Evolutionary conservation across 1,140 invertebrate genomes (phyloP), one percentile per base, ranked within the genome.

Genomic region (Hylaeus anthracinus): DNA sequence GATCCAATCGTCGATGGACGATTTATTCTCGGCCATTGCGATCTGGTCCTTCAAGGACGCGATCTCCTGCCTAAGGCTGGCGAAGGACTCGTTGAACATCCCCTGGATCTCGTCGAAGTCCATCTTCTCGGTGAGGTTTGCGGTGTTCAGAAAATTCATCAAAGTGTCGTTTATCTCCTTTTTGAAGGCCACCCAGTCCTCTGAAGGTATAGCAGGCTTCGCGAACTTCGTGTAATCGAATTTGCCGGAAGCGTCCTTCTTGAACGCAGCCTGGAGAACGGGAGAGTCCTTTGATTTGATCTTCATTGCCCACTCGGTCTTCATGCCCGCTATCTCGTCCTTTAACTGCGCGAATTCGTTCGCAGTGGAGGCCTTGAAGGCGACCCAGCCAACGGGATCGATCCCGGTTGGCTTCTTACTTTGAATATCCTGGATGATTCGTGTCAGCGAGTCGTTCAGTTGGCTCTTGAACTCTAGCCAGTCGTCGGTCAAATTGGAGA

Each of bases 171-270:
- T 87, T 9, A 89, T 80, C 58, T 86, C 72, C 6, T 85, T 60
- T 41, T 83, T 89, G 58, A 88, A 89, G 10, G 53, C 64, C 1
- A 69, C 5, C 88, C 88, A 89, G 14, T 88, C 87, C 1, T 58
- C 56, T 1, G 43, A 5, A 0, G 77, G 61, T 4, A 79, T 51
- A 3, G 51, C 14, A 1, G 71, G 71, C 10, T 56, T 48, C 5
- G 41, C 55, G 3, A 39, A 72, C 14, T 65, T 65, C 1, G 53
- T 65, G 5, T 79, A 79, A 72, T 79, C 61, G 6, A 56, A 72
- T 4, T 48, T 65, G 0, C 12, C 6, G 2, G 9, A 1, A 26
- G 26, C 26, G n/a, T 12, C 9, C 1, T 53, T 43, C 4, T 61
- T 43, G 0, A 39, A 12, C 3, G 48, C n/a, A 15, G 26, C 41